phyloP scores from a whole-genome alignment of 92 coral and sea anemone genomes.

The Porites divaricata region DNA sequence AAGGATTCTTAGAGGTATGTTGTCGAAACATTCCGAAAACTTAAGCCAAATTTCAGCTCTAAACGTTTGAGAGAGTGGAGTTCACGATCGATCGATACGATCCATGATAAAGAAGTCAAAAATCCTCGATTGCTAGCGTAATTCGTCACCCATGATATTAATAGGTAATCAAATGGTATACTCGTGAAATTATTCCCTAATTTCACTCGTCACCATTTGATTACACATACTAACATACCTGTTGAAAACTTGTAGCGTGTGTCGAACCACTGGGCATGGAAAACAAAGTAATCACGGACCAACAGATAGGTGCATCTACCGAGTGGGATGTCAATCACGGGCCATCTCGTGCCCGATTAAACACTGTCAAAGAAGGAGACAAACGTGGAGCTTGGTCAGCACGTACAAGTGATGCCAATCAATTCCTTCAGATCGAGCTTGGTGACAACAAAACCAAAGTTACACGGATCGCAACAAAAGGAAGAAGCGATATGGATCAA shows the following conservation, averaged over 20 bases:
- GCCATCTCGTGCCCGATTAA: neutral
- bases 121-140: too few relatives aligned
- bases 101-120: too few relatives aligned
- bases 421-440: constrained; percentile 13
- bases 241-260: constrained; percentile 2
- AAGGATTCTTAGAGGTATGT: too few relatives aligned
- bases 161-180: too few relatives aligned
- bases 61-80: too few relatives aligned
- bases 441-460: neutral
- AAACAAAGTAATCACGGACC: neutral
- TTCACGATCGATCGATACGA: too few relatives aligned
- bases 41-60: too few relatives aligned
- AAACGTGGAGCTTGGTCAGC: neutral
- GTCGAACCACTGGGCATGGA: neutral
- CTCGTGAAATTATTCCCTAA: too few relatives aligned
- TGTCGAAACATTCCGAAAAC: too few relatives aligned
- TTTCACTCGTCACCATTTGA: too few relatives aligned
- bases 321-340: neutral
- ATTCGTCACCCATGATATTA: too few relatives aligned
- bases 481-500: neutral
- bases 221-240: too few relatives aligned
- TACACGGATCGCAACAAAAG: neutral
- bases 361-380: neutral
- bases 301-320: constrained; percentile 10
- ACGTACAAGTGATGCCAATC: neutral